These are phyloP conservation scores for Trachelus iudaicus DNA, from an alignment of 2,888 invertebrate genomes.

Conservation along the genomic window DNA sequence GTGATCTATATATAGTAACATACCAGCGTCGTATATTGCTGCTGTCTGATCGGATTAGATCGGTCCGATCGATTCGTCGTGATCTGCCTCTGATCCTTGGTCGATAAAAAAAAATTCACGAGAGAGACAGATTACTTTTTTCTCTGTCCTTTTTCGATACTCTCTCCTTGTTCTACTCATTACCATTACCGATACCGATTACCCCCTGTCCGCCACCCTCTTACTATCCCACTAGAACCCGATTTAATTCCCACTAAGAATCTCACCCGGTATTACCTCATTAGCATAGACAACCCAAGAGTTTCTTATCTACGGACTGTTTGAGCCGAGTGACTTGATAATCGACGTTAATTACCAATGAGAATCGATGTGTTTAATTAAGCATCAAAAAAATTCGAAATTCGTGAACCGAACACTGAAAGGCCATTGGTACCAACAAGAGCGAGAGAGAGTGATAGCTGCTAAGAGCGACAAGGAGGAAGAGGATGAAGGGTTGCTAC, in stretches of 20 bases:
- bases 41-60: constrained; percentile 21
- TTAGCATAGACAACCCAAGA: constrained; percentile 34
- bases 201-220: not conserved
- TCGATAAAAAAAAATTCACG: not conserved
- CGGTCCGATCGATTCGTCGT: constrained; percentile 4
- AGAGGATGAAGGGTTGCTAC: too few species aligned
- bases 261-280: constrained; percentile 18
- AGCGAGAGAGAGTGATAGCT: constrained; percentile 5
- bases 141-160: not conserved
- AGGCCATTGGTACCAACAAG: not conserved
- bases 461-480: constrained; percentile 13
- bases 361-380: constrained; percentile 19
- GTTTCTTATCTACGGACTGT: constrained; percentile 15
- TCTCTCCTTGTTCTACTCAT: constrained; percentile 7
- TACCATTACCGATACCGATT: not conserved
- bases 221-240: not conserved
- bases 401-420: not conserved
- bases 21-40: not conserved
- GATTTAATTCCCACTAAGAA: constrained; percentile 13
- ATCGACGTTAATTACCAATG: constrained; percentile 26
- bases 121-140: too few species aligned
- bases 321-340: constrained; percentile 17
- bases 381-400: constrained; percentile 11
- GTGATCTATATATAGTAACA: not conserved
- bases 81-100: not conserved